A percentile compares a stretch with the other conserved stretches of the same genome.
Evolutionary conservation across 2,113 vertebrate genomes (phyloP).

Genomic region (Thomomys bottae): DNA sequence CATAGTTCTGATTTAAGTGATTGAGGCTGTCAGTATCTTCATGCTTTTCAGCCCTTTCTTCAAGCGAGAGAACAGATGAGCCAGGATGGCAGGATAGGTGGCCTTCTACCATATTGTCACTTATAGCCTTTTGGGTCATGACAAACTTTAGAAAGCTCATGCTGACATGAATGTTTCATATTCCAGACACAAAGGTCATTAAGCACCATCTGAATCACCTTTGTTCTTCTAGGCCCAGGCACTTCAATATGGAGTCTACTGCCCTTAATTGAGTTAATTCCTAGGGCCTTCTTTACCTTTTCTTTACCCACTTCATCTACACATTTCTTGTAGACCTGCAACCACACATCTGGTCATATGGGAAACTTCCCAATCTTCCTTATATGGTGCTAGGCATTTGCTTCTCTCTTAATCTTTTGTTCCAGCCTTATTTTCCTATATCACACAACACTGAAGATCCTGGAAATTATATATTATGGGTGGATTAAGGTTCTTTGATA

Average conservation of each 20-base stretch:
- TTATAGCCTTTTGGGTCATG: background rate
- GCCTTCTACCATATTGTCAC: background rate
- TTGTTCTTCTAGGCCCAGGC: background rate
- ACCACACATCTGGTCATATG: background rate
- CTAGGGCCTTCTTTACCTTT: background rate
- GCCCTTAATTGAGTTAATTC: no score
- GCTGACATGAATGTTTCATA: fast-evolving
- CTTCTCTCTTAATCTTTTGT: background rate
- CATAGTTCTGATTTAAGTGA: background rate
- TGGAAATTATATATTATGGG: background rate
- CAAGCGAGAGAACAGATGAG: background rate
- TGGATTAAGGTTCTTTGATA: background rate
- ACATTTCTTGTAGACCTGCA: background rate
- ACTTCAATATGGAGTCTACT: background rate
- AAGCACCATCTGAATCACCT: fast-evolving
- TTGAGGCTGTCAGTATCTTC: background rate
- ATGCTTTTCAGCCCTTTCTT: background rate
- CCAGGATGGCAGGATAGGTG: no score
- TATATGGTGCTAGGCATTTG: background rate
- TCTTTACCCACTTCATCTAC: background rate
- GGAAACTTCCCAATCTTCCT: background rate
- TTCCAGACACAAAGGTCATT: no score
- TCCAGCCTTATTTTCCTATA: fast-evolving
- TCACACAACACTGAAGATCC: background rate
- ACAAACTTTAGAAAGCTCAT: background rate